Conservation (phyloP, 2,113 vertebrate genomes). For the Cranoglanis bouderius region DNA sequence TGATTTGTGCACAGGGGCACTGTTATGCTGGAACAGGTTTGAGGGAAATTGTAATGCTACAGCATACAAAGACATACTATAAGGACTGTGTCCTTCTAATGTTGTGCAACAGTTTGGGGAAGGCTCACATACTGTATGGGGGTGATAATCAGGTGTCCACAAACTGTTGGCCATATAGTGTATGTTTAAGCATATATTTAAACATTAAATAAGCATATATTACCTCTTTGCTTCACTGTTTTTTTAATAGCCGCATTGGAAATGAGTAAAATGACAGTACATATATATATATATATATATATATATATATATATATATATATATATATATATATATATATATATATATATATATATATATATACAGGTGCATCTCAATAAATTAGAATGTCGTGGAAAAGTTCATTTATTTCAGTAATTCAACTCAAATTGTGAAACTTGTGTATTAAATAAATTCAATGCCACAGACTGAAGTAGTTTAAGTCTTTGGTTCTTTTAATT, state of each 20-base stretch:
- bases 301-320: not conserved
- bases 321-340: not conserved
- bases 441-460: no score
- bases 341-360: not conserved
- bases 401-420: no score
- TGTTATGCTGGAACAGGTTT: not conserved
- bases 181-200: not conserved
- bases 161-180: not conserved
- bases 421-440: no score
- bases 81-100: not conserved
- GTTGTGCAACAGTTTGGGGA: not conserved
- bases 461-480: no score
- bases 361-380: no score
- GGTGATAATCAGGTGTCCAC: not conserved
- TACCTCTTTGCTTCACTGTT: not conserved
- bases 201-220: not conserved
- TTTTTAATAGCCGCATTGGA: not conserved
- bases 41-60: not conserved
- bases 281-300: not conserved
- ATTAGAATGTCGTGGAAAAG: no score
- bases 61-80: not conserved
- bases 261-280: not conserved
- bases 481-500: no score
- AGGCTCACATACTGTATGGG: not conserved
- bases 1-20: not conserved